Conservation (phyloP, 1,140 invertebrate genomes). For the Panonychus citri region DNA sequence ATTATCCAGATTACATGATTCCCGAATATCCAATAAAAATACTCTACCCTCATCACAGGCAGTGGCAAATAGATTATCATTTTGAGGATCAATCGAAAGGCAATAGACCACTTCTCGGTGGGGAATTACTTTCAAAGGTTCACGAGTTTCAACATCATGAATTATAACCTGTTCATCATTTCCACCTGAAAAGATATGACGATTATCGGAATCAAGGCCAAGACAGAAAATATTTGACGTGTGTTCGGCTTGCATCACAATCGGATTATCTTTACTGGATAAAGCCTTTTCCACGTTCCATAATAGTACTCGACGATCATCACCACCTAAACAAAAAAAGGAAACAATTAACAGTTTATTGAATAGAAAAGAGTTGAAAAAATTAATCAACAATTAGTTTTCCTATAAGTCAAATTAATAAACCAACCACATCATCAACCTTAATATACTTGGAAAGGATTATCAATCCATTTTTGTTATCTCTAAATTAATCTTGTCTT, state of each 20-base stretch:
- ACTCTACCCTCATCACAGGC: conserved; percentile 73
- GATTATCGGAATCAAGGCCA: conserved; percentile 50
- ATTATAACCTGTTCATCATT: conserved; percentile 73
- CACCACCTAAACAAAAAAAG: conserved; percentile 40
- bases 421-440: too few relatives aligned
- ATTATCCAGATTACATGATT: conserved; percentile 20
- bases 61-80: conserved; percentile 55
- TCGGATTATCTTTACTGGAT: conserved; percentile 30
- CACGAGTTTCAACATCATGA: conserved; percentile 56
- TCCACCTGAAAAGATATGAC: conserved; percentile 63
- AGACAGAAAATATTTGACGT: conserved; percentile 81
- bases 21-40: conserved; percentile 56
- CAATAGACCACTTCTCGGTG: conserved; percentile 75
- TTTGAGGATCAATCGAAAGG: conserved; percentile 55
- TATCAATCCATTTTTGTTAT: too few relatives aligned
- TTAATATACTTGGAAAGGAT: too few relatives aligned
- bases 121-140: conserved; percentile 45
- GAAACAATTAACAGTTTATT: too few relatives aligned
- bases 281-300: conserved; percentile 63
- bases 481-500: too few relatives aligned
- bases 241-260: conserved; percentile 53
- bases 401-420: too few relatives aligned
- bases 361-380: too few relatives aligned
- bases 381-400: too few relatives aligned
- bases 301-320: conserved; percentile 64